Percentiles rank a stretch among this genome's conserved stretches.
Evolutionary conservation across 2,113 vertebrate species (phyloP).

Genomic region (Neotragus moschatus): DNA sequence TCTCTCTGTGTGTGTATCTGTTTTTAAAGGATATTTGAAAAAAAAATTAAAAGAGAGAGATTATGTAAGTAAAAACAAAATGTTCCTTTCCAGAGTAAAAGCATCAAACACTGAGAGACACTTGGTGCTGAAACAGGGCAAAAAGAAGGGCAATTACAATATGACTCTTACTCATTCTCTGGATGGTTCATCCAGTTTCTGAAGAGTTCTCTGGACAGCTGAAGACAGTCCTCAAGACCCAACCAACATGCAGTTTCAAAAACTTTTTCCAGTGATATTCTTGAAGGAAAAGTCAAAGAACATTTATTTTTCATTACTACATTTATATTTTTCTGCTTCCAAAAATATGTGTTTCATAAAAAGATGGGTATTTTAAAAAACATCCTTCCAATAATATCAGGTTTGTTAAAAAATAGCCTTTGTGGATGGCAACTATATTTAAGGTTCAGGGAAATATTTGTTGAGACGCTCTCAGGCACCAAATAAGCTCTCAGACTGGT

Average conservation of each 20-base stretch:
- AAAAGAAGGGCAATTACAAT: background rate
- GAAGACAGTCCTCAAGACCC: constrained; percentile 82
- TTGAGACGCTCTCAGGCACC: background rate
- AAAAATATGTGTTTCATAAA: constrained; percentile 2
- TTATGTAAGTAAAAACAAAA: background rate
- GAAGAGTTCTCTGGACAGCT: constrained; percentile 80
- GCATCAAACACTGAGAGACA: background rate
- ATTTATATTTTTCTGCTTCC: background rate
- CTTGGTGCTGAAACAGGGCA: background rate
- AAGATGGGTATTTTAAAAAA: background rate
- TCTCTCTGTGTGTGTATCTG: background rate
- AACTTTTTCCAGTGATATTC: constrained; percentile 72
- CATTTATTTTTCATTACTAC: constrained; percentile 19
- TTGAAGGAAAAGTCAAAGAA: constrained; percentile 73
- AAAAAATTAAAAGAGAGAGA: background rate
- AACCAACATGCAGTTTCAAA: constrained; percentile 77
- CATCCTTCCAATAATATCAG: background rate
- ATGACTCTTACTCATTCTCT: constrained; percentile 76
- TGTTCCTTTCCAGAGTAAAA: background rate
- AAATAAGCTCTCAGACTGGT: background rate
- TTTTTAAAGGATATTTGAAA: background rate
- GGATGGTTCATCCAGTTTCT: constrained; percentile 77
- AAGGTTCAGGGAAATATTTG: constrained; percentile 19
- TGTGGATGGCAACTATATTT: background rate
- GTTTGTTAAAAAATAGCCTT: constrained; percentile 14